Evolutionary conservation across 1,140 invertebrate species (phyloP).

Genomic region (Leptinotarsa defecta): DNA sequence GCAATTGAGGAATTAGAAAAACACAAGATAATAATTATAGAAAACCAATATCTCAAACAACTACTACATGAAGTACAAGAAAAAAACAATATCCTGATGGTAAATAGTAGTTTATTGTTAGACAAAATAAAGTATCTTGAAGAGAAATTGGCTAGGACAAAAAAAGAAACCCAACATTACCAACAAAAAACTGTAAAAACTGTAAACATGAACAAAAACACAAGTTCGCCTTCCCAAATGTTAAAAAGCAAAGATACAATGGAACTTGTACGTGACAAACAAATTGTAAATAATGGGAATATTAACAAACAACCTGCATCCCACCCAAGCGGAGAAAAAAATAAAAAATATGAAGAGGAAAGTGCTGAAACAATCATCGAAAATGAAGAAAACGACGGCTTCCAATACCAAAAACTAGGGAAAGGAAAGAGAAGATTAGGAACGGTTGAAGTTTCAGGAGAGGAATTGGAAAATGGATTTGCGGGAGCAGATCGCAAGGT

Average conservation of each 20-base stretch:
- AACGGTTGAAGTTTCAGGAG: background rate
- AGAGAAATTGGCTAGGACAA: background rate
- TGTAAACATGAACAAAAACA: no score
- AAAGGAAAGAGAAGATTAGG: background rate
- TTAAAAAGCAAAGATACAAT: background rate
- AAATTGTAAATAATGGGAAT: no score
- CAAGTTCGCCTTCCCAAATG: background rate
- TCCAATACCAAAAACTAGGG: background rate
- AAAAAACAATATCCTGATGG: background rate
- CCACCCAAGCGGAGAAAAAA: background rate
- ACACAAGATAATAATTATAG: background rate
- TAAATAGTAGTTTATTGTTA: background rate
- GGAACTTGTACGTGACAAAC: no score
- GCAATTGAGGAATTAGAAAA: background rate
- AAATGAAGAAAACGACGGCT: background rate
- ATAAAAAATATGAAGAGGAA: background rate
- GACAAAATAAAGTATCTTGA: background rate
- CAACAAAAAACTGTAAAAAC: no score
- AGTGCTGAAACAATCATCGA: background rate
- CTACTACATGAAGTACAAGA: background rate
- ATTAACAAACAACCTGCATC: no score
- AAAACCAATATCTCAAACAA: background rate
- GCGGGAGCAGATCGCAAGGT: constrained; percentile 6
- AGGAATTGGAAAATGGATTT: background rate
- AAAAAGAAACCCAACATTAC: background rate